Base-by-base conservation (phyloP, 2,113 vertebrate species). In the Origma solitaria region DNA sequence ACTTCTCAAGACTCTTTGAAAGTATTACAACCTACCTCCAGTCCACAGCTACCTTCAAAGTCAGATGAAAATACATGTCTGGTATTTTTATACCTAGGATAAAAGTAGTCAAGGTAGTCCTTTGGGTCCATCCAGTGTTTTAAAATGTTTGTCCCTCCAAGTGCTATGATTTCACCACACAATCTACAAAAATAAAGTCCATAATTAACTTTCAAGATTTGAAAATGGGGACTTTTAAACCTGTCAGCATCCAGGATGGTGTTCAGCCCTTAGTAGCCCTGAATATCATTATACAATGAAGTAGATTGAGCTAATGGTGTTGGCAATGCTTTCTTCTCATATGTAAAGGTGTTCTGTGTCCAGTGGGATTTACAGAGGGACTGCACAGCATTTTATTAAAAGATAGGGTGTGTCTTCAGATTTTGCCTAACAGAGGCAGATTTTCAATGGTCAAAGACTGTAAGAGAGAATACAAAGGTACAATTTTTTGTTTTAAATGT, bases 71-170 rank as follows among this genome's bases (percentile, higher is more conserved):
- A 73, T 27, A 47, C 50, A 57, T 15, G 80, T 85, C 97, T 97
- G 84, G 90, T 70, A 80, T 88, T 97, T 96, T 96, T 96, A 97
- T 92, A 60, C 25, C 57, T 76, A 56, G 40, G 70, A 95, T 87
- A 96, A 97, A 97, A 97, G 96, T 91, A 93, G 95, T 91, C 82
- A 94, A 30, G 58, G 68, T 7, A 12, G 15, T 38, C 78, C 61
- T 90, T 75, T 62, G 84, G 68, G 76, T 33, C 65, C 61, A 72
- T 19, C 16, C 13, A 38, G 7, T 7, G 24, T 70, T 94, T 97
- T 92, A 86, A 94, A 88, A 42, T 79, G 0, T 27, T 28, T 70
- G 22, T 62, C 65, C 64, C 28, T 90, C 53, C 38, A 58, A 80
- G 31, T 40, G 27, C 73, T 78, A 49, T 58, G 79, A 68, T 82